A percentile compares a stretch with the other conserved stretches of the same genome.
phyloP scores from a whole-genome alignment of 2,797 vertebrate species.

The Sparus aurata region DNA sequence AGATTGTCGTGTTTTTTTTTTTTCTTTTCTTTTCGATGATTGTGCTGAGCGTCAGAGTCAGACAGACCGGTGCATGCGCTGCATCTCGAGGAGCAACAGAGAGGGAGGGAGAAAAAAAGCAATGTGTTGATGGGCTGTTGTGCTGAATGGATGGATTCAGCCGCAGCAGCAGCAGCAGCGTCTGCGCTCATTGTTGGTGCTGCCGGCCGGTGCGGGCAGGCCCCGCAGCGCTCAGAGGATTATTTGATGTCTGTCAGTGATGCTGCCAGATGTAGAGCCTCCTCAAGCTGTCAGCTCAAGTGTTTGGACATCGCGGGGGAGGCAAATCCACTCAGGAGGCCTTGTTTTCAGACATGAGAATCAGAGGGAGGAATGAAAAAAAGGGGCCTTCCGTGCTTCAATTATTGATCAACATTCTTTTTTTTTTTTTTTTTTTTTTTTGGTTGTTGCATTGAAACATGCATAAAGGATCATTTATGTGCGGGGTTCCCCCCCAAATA shows the following conservation, averaged over 20 bases:
- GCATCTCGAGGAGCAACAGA: conserved; percentile 47
- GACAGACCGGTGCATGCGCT: conserved; percentile 20
- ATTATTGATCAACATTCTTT: conserved; percentile 19
- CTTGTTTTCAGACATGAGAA: conserved; percentile 13
- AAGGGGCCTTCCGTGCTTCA: conserved; percentile 5
- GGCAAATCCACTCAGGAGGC: conserved; percentile 25
- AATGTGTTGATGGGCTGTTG: conserved; percentile 37
- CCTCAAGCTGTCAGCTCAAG: conserved; percentile 41
- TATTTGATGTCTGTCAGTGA: conserved; percentile 67
- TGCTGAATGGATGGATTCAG: conserved; percentile 14
- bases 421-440: conserved; percentile 25
- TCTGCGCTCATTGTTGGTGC: conserved; percentile 47
- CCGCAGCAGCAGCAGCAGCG: conserved; percentile 39
- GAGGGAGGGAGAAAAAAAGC: conserved; percentile 33
- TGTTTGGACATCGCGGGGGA: conserved; percentile 23
- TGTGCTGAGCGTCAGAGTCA: conserved; percentile 36
- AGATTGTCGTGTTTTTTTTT: conserved; percentile 7
- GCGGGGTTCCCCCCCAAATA: not conserved
- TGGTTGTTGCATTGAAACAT: not conserved
- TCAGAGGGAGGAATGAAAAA: not conserved
- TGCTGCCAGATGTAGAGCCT: conserved; percentile 63
- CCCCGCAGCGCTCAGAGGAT: conserved; percentile 56
- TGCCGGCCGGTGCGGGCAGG: conserved; percentile 70
- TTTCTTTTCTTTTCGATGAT: not conserved
- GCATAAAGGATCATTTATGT: not conserved